Evolutionary conservation across 2,888 invertebrate species (phyloP).

Genomic region (Smittia sp.): DNA sequence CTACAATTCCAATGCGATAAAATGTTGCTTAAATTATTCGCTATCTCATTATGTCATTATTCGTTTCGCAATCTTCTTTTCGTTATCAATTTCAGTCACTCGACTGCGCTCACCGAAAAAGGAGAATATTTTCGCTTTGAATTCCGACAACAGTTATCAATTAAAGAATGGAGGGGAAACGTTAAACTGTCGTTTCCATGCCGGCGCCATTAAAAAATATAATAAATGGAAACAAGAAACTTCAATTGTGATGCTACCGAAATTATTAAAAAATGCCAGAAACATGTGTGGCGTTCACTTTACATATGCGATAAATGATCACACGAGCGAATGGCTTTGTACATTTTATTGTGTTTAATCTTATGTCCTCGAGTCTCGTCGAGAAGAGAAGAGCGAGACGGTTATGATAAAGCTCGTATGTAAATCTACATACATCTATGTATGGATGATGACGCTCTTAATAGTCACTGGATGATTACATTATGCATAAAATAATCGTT

Average conservation of each 20-base stretch:
- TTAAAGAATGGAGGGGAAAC: not conserved
- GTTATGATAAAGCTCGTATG: not conserved
- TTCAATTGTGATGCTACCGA: not conserved
- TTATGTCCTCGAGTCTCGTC: not conserved
- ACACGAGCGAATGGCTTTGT: not conserved
- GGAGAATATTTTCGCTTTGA: too few relatives aligned
- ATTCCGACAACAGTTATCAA: too few relatives aligned
- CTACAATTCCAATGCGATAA: not conserved
- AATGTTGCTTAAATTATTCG: not conserved
- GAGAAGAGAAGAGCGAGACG: not conserved
- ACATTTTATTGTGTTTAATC: not conserved
- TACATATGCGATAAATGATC: slow-evolving; percentile 8
- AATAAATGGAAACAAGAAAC: not conserved
- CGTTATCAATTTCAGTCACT: not conserved
- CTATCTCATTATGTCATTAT: slow-evolving; percentile 24
- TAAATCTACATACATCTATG: not conserved
- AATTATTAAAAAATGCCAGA: slow-evolving; percentile 3
- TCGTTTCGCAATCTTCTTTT: not conserved
- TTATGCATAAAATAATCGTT: slow-evolving; percentile 40
- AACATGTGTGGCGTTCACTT: slow-evolving; percentile 2
- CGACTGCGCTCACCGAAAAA: too few relatives aligned
- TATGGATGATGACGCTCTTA: slow-evolving; percentile 19
- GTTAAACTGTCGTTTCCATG: not conserved
- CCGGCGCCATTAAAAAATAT: not conserved
- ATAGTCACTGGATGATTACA: slow-evolving; percentile 38